Percentiles rank a stretch among this genome's conserved stretches.
phyloP scores from a whole-genome alignment of 2,888 invertebrate species.

The Druceiella hillmani region DNA sequence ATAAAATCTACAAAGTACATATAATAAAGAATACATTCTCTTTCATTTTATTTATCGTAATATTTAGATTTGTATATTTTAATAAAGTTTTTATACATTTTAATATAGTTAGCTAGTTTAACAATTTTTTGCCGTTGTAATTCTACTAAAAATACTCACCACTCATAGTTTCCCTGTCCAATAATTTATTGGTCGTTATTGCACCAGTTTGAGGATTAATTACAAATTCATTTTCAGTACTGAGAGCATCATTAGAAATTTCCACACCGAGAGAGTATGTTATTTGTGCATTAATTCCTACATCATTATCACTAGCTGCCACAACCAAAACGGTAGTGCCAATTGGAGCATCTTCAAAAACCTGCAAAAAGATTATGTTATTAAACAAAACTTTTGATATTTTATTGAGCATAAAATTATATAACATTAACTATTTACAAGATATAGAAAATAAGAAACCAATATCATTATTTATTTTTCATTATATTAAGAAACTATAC shows the following conservation, averaged over 20 bases:
- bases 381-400: conserved; percentile 6
- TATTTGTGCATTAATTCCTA: conserved; percentile 89
- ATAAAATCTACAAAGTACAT: no score
- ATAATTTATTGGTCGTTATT: conserved; percentile 74
- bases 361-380: conserved; percentile 45
- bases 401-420: neutral
- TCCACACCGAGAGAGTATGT: conserved; percentile 66
- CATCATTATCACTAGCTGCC: conserved; percentile 89
- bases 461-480: no score
- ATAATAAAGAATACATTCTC: no score
- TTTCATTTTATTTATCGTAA: no score
- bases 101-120: no score
- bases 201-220: conserved; percentile 94
- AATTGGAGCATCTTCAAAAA: conserved; percentile 88
- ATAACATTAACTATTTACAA: neutral
- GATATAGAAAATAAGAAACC: no score
- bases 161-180: conserved; percentile 80
- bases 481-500: neutral
- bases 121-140: no score
- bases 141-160: no score
- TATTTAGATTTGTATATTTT: no score
- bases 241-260: conserved; percentile 57
- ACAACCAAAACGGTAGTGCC: conserved; percentile 91
- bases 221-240: conserved; percentile 66
- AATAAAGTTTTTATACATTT: no score